phyloP scores from a whole-genome alignment of 92 coral and sea anemone genomes.

The Phenganax subtilis region DNA sequence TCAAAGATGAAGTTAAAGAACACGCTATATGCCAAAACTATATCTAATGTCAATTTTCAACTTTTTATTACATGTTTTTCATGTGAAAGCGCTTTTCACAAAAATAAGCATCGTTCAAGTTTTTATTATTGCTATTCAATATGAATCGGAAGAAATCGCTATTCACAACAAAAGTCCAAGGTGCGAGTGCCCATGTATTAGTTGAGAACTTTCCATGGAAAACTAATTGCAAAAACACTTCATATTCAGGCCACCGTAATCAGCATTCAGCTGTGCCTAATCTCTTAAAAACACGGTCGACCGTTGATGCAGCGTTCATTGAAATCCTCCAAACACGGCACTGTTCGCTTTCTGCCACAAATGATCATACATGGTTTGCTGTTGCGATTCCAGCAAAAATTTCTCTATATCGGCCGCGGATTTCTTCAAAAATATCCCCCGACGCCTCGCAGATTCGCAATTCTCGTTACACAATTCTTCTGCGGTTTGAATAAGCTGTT shows the following conservation, averaged over 20 bases:
- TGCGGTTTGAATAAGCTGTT: conserved; percentile 21
- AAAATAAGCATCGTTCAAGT: not conserved
- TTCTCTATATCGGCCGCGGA: conserved; percentile 63
- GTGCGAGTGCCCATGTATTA: not conserved
- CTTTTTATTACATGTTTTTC: not conserved
- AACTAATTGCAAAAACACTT: not conserved
- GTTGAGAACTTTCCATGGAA: not conserved
- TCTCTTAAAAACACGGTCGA: not conserved
- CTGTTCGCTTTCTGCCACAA: conserved; percentile 30
- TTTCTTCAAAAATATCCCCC: conserved; percentile 60
- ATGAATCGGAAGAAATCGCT: not conserved
- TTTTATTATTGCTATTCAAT: not conserved
- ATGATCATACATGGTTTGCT: conserved; percentile 26
- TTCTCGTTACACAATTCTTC: conserved; percentile 33
- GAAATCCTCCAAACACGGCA: conserved; percentile 30
- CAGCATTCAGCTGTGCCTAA: not conserved
- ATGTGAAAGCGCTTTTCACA: not conserved
- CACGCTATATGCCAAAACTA: not conserved
- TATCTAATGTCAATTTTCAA: not conserved
- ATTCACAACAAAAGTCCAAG: not conserved
- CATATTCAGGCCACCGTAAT: not conserved
- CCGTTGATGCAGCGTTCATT: not conserved
- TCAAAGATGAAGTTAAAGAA: not conserved
- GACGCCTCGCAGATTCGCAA: conserved; percentile 57
- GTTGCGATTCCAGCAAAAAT: conserved; percentile 23